Evolutionary conservation across 2,797 vertebrate species (phyloP).

Genomic region (Semotilus atromaculatus): DNA sequence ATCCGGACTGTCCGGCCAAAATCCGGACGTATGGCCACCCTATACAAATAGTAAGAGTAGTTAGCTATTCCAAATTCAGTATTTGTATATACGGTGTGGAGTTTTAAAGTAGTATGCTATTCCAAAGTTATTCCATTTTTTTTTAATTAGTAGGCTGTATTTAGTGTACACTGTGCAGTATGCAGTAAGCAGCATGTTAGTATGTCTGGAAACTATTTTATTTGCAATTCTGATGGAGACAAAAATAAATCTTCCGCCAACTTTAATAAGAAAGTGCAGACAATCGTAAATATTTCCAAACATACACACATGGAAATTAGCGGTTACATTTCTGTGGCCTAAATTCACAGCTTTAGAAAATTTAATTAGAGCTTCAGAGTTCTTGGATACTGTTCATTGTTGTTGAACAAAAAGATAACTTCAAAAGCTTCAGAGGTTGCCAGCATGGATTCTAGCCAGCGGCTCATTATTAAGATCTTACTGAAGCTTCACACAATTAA

Average conservation of each 20-base stretch:
- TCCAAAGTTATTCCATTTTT: not conserved
- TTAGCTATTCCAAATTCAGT: not conserved
- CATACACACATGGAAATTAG: slow-evolving; percentile 6
- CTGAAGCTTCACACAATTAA: slow-evolving; percentile 48
- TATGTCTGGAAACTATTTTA: not conserved
- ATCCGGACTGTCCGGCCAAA: no score
- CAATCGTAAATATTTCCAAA: slow-evolving; percentile 1
- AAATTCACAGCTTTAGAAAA: slow-evolving; percentile 13
- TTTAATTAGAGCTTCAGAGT: slow-evolving; percentile 31
- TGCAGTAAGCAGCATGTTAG: not conserved
- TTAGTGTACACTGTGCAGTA: not conserved
- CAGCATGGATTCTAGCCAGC: slow-evolving; percentile 63
- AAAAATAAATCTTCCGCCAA: not conserved
- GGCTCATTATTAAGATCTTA: slow-evolving; percentile 71
- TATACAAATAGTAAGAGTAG: not conserved
- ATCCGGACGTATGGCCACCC: no score
- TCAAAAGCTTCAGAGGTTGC: slow-evolving; percentile 47
- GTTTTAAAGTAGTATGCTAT: not conserved
- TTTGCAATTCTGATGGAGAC: not conserved
- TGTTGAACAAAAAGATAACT: slow-evolving; percentile 30
- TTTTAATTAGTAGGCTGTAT: not conserved
- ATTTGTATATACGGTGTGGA: not conserved
- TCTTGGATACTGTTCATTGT: slow-evolving; percentile 39
- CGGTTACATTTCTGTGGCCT: not conserved
- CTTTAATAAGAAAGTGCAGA: not conserved